Conservation (phyloP, 37 sponge, comb jelly and placozoan genomes). For the Chondrosia reniformis region DNA sequence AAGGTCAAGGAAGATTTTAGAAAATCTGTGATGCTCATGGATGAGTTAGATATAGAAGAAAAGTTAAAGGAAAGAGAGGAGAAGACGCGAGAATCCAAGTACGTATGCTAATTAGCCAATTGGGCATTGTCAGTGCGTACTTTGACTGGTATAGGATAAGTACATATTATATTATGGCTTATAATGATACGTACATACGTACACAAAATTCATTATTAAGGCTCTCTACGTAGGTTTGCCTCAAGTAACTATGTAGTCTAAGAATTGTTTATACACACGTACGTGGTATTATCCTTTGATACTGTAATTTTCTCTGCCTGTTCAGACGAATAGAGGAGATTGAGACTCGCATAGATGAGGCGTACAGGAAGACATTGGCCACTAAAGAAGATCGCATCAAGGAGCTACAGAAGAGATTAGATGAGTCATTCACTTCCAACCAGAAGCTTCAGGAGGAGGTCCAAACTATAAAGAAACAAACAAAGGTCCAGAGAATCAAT, state of each 20-base stretch:
- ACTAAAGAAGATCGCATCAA: conserved; percentile 80
- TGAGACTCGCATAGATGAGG: conserved; percentile 51
- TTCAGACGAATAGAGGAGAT: conserved; percentile 53
- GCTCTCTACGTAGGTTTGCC: no score
- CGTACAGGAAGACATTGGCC: conserved; percentile 65
- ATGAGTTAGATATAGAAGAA: neutral
- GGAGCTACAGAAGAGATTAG: conserved; percentile 62
- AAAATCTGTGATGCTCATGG: conserved; percentile 8
- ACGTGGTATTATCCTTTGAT: no score
- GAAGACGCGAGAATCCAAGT: conserved; percentile 9
- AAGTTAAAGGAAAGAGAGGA: conserved; percentile 21
- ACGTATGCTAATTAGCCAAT: neutral
- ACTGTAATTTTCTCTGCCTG: neutral
- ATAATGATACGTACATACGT: neutral
- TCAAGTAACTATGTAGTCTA: no score
- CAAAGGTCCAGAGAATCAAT: conserved; percentile 11
- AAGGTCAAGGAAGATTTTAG: conserved; percentile 22
- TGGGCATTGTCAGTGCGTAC: no score
- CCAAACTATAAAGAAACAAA: conserved; percentile 2
- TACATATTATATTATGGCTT: neutral
- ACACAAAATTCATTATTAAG: no score
- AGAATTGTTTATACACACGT: no score
- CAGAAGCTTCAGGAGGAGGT: conserved; percentile 42
- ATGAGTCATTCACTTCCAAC: conserved; percentile 43
- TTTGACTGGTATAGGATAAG: neutral